Conservation (phyloP, 2,113 vertebrate genomes). For the Aptenodytes patagonicus region DNA sequence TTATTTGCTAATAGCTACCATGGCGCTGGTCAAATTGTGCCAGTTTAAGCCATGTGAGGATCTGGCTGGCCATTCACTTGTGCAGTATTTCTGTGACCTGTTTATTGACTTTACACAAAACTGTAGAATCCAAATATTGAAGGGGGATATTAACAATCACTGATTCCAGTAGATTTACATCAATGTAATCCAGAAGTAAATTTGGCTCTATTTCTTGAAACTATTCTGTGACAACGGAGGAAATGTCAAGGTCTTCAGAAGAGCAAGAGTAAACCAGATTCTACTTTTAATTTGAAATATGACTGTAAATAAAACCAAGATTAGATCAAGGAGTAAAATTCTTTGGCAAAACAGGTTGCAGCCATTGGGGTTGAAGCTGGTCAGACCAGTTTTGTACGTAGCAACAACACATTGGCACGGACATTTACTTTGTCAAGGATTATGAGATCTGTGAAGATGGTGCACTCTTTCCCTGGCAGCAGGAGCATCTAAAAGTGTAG, state of each 20-base stretch:
- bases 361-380: slow-evolving; percentile 4
- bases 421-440: background rate
- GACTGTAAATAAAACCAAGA: slow-evolving; percentile 36
- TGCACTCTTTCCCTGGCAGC: background rate
- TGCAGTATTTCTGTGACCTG: background rate
- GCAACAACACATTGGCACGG: background rate
- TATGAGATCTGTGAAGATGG: background rate
- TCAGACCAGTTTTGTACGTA: slow-evolving; percentile 35
- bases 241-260: background rate
- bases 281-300: slow-evolving; percentile 14
- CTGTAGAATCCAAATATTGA: background rate
- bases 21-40: background rate
- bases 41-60: background rate
- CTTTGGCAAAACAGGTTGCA: background rate
- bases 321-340: slow-evolving; percentile 45
- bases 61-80: background rate
- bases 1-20: background rate
- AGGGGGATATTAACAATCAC: background rate
- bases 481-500: background rate
- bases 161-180: background rate
- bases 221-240: background rate
- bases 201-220: background rate
- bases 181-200: background rate
- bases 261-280: background rate
- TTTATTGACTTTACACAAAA: background rate